These are phyloP conservation scores for Mythimna impura DNA, from an alignment of 2,888 invertebrate species.

Conservation along the genomic window DNA sequence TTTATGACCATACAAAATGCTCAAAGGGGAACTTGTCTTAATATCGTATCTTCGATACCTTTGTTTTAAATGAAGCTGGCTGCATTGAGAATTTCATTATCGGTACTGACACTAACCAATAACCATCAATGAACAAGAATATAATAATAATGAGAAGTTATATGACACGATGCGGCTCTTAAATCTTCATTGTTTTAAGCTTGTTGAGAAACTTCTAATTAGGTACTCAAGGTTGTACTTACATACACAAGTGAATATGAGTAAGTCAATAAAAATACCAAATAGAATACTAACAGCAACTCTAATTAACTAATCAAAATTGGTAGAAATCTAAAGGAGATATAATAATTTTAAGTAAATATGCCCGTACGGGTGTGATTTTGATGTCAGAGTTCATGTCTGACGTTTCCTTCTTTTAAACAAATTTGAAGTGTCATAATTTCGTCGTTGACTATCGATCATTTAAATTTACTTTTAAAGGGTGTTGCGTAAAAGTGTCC, in stretches of 20 bases:
- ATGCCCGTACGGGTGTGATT: no score
- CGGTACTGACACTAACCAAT: background rate
- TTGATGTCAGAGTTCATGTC: no score
- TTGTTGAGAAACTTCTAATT: background rate
- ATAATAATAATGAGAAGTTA: background rate
- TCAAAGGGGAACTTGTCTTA: constrained; percentile 29
- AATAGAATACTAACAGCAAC: no score
- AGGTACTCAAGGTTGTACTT: background rate
- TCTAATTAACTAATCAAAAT: no score
- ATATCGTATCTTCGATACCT: constrained; percentile 20
- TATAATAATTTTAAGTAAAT: no score
- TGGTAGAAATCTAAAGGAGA: no score
- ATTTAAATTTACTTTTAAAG: no score
- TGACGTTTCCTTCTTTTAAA: no score
- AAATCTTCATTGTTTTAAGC: background rate
- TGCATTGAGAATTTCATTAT: constrained; percentile 18
- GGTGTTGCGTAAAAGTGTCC: no score
- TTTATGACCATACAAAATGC: constrained; percentile 35
- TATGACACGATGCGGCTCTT: background rate
- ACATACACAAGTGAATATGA: background rate
- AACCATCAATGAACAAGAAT: background rate
- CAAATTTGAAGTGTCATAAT: no score
- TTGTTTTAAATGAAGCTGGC: constrained; percentile 7
- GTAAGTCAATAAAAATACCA: no score
- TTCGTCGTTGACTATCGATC: no score